These are phyloP conservation scores for Oxyura jamaicensis DNA, from an alignment of 2,113 vertebrate species.

Conservation along the genomic window DNA sequence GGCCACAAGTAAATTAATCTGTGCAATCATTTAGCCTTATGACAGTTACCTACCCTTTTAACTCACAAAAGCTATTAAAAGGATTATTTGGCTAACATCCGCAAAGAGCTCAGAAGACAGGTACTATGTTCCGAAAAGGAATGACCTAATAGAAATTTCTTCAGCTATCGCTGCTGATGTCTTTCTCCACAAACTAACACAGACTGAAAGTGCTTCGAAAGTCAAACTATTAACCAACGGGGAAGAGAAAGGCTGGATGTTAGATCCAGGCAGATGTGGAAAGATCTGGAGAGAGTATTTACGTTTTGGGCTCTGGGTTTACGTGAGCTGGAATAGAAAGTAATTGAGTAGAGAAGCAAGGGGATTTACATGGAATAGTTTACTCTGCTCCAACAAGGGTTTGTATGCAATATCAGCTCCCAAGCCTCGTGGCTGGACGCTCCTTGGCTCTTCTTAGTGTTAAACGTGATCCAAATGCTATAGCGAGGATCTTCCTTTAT, in stretches of 20 bases:
- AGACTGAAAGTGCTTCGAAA: not conserved
- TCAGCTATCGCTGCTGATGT: constrained; percentile 34
- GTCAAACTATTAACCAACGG: not conserved
- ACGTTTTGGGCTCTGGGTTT: fast-evolving
- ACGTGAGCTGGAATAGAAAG: not conserved
- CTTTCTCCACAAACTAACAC: not conserved
- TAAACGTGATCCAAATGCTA: not conserved
- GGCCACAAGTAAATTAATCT: constrained; percentile 67
- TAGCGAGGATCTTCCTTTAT: not conserved
- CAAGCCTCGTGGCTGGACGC: not conserved
- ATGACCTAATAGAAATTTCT: constrained; percentile 64
- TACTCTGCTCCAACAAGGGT: not conserved
- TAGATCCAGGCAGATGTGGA: not conserved
- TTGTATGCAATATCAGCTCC: not conserved
- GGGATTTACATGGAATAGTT: fast-evolving
- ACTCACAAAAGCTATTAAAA: constrained; percentile 64
- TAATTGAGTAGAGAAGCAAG: not conserved
- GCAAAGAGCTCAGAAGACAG: constrained; percentile 52
- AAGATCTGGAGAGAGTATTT: not conserved
- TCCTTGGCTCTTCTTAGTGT: not conserved
- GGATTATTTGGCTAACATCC: constrained; percentile 69
- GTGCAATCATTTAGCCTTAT: constrained; percentile 65
- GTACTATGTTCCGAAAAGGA: constrained; percentile 29
- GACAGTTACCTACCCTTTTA: constrained; percentile 67
- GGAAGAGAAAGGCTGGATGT: not conserved